phyloP scores from a whole-genome alignment of 2,888 invertebrate genomes.

The Orchesella flavescens region DNA sequence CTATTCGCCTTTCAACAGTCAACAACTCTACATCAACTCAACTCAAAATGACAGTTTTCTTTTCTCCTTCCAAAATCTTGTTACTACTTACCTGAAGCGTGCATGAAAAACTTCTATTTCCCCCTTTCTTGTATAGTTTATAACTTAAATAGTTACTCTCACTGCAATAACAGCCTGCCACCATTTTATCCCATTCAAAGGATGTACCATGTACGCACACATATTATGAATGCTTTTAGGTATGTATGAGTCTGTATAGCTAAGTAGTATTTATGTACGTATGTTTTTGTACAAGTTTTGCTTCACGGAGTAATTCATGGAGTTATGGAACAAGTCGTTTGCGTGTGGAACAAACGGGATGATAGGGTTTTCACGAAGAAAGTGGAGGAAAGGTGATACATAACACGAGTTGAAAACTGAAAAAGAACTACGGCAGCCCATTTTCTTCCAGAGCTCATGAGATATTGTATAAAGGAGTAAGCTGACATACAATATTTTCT shows the following conservation, averaged over 20 bases:
- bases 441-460: conserved; percentile 19
- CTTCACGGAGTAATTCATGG: background rate
- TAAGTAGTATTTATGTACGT: no score
- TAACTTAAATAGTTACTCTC: no score
- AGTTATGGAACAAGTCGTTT: conserved; percentile 21
- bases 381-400: conserved; percentile 49
- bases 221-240: background rate
- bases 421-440: conserved; percentile 26
- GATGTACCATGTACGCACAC: conserved; percentile 6
- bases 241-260: no score
- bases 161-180: no score
- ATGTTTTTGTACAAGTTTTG: no score
- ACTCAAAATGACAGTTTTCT: conserved; percentile 61
- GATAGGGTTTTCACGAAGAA: background rate
- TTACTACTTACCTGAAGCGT: conserved; percentile 58
- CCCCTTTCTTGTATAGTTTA: conserved; percentile 9
- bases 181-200: background rate
- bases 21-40: conserved; percentile 62
- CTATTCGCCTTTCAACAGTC: conserved; percentile 59
- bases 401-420: conserved; percentile 37
- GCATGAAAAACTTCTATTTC: conserved; percentile 46
- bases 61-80: conserved; percentile 50
- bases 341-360: conserved; percentile 32
- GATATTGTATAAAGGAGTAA: conserved; percentile 25
- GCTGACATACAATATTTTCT: conserved; percentile 1